Evolutionary conservation across 1,140 invertebrate genomes (phyloP).

Genomic region (Galendromus occidentalis): DNA sequence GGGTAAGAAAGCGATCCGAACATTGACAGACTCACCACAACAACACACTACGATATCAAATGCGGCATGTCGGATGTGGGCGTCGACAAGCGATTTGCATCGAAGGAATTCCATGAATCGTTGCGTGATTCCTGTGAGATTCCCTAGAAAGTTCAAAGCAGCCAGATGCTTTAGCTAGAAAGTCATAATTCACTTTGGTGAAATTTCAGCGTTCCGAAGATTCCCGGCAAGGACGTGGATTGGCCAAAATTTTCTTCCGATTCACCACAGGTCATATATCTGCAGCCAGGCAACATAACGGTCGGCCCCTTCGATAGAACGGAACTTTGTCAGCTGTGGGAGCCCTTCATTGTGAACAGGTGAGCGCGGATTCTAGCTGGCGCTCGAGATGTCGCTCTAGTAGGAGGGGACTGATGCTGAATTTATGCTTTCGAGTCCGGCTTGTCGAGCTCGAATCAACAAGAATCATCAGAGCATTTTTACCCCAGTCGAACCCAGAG

Average conservation of each 20-base stretch:
- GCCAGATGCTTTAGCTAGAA: not conserved
- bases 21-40: not conserved
- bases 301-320: not conserved
- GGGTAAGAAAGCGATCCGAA: not conserved
- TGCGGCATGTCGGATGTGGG: not conserved
- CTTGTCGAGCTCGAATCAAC: too few species aligned
- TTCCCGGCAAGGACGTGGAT: not conserved
- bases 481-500: too few species aligned
- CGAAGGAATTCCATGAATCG: not conserved
- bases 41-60: not conserved
- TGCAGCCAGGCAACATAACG: not conserved
- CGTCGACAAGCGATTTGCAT: not conserved
- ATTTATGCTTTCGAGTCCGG: too few species aligned
- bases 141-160: not conserved
- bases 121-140: not conserved
- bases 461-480: too few species aligned
- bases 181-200: not conserved
- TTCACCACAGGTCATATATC: not conserved
- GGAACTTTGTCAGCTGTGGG: not conserved
- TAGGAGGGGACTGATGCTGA: too few species aligned
- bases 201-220: not conserved
- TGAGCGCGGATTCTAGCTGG: not conserved
- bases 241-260: not conserved
- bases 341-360: constrained; percentile 2
- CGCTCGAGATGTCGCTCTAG: too few species aligned